Evolutionary conservation across 1,140 invertebrate genomes (phyloP).

Genomic region (Cylas formicarius): DNA sequence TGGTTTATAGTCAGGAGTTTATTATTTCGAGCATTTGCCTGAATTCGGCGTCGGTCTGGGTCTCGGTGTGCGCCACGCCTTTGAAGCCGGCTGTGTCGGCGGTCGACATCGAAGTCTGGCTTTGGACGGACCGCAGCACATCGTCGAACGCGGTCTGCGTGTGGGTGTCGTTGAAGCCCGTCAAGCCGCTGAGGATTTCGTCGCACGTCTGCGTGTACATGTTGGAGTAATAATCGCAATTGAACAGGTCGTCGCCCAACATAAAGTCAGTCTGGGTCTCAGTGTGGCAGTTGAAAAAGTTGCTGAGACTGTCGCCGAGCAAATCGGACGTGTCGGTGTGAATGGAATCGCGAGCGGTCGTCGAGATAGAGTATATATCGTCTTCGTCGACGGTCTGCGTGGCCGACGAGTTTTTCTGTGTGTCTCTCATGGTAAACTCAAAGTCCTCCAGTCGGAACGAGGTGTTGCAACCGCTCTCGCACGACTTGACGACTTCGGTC

Average conservation of each 20-base stretch:
- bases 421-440: slow-evolving; percentile 18
- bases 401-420: slow-evolving; percentile 36
- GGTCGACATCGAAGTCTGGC: slow-evolving; percentile 36
- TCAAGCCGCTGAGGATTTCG: slow-evolving; percentile 47
- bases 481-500: slow-evolving; percentile 25
- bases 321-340: slow-evolving; percentile 32
- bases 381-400: slow-evolving; percentile 28
- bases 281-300: slow-evolving; percentile 47
- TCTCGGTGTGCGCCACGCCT: slow-evolving; percentile 36
- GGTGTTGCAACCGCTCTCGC: slow-evolving; percentile 34
- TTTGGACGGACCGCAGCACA: slow-evolving; percentile 36
- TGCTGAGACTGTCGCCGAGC: slow-evolving; percentile 30
- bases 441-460: slow-evolving; percentile 30
- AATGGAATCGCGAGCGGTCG: slow-evolving; percentile 28
- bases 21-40: slow-evolving; percentile 38
- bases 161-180: slow-evolving; percentile 50
- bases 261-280: slow-evolving; percentile 53
- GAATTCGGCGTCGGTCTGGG: slow-evolving; percentile 38
- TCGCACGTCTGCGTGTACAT: slow-evolving; percentile 56
- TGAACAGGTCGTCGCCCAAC: slow-evolving; percentile 37
- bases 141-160: slow-evolving; percentile 49
- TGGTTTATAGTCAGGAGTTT: slow-evolving; percentile 40
- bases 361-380: slow-evolving; percentile 21
- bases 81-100: slow-evolving; percentile 19
- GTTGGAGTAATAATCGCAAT: slow-evolving; percentile 44